phyloP scores from a whole-genome alignment of 2,113 vertebrate species.

The Propithecus coquereli region DNA sequence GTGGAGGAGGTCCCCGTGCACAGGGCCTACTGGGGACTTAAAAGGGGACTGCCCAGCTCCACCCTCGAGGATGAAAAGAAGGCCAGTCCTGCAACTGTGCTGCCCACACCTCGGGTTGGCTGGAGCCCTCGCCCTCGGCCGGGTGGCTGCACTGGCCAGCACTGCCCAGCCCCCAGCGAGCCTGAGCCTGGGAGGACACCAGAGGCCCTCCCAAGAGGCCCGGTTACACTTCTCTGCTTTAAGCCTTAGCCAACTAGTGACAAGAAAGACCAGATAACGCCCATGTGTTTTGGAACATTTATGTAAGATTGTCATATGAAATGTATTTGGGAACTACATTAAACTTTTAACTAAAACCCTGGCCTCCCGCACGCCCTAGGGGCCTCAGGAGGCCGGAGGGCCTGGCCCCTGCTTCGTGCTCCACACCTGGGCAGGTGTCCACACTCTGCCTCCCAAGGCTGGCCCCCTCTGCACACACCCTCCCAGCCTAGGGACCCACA shows the following conservation, averaged over 20 bases:
- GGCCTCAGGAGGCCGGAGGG: background rate
- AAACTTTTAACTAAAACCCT: constrained; percentile 74
- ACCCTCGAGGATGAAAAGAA: background rate
- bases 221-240: constrained; percentile 71
- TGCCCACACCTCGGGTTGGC: background rate
- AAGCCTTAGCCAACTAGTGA: constrained; percentile 76
- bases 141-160: background rate
- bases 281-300: constrained; percentile 74
- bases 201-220: background rate
- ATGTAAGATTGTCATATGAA: constrained; percentile 79
- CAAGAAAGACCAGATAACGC: constrained; percentile 64
- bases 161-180: background rate
- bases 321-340: constrained; percentile 79
- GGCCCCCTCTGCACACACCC: background rate
- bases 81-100: background rate
- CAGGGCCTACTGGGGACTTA: background rate
- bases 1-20: background rate
- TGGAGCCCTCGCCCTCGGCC: background rate
- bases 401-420: background rate
- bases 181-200: background rate
- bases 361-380: background rate
- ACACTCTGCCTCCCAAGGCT: background rate
- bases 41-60: background rate
- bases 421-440: background rate
- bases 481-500: background rate